phyloP scores from a whole-genome alignment of 2,797 vertebrate species.

The Poecile montanus region DNA sequence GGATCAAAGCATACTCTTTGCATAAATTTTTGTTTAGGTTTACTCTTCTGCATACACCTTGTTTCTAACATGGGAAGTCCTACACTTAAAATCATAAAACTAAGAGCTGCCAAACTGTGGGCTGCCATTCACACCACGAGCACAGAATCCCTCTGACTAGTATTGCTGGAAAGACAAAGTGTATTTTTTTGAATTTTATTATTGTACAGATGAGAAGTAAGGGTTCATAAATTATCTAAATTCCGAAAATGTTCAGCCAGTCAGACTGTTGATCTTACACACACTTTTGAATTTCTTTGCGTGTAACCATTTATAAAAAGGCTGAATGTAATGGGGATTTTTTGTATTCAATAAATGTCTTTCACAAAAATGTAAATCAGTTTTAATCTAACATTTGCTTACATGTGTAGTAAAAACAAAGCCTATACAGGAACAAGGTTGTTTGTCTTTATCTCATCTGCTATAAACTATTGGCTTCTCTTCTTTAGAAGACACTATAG shows the following conservation, averaged over 20 bases:
- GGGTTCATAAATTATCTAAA: constrained; percentile 34
- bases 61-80: not conserved
- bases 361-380: constrained; percentile 62
- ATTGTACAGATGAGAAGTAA: constrained; percentile 56
- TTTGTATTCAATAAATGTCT: constrained; percentile 74
- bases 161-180: constrained; percentile 55
- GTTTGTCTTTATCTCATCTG: constrained; percentile 11
- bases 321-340: constrained; percentile 46
- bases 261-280: constrained; percentile 30
- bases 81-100: constrained; percentile 32
- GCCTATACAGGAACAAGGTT: not conserved
- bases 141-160: constrained; percentile 36
- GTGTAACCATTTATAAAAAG: constrained; percentile 57
- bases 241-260: constrained; percentile 59
- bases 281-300: constrained; percentile 35
- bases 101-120: constrained; percentile 4
- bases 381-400: constrained; percentile 47
- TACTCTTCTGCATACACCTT: not conserved
- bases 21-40: not conserved
- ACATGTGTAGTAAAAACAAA: constrained; percentile 40
- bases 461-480: not conserved
- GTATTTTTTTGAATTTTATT: constrained; percentile 63
- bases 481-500: not conserved
- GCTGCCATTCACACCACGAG: not conserved
- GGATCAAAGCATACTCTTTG: not conserved